A percentile compares a stretch with the other conserved stretches of the same genome.
These are phyloP conservation scores for Platyscapa corneri DNA, from an alignment of 1,140 invertebrate genomes.

Conservation along the genomic window DNA sequence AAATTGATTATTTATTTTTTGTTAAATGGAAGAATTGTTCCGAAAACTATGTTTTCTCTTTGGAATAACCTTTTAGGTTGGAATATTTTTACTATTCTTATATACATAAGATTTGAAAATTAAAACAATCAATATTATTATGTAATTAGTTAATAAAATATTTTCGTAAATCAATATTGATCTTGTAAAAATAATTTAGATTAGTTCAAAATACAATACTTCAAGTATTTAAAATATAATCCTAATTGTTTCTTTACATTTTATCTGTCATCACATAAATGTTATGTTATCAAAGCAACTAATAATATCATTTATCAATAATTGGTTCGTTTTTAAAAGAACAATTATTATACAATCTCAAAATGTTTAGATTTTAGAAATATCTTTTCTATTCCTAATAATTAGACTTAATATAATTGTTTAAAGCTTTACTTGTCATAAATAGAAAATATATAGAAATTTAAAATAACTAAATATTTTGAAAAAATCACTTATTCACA, in stretches of 20 bases:
- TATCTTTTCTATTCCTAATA: not conserved
- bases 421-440: not conserved
- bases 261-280: slow-evolving; percentile 45
- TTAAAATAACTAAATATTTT: not conserved
- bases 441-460: not conserved
- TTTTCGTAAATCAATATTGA: slow-evolving; percentile 26
- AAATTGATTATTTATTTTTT: not conserved
- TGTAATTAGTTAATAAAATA: slow-evolving; percentile 1
- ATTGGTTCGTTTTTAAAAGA: slow-evolving; percentile 28
- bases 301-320: slow-evolving; percentile 31
- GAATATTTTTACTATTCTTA: not conserved
- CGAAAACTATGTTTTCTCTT: slow-evolving; percentile 32
- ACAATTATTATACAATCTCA: slow-evolving; percentile 45
- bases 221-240: slow-evolving; percentile 44
- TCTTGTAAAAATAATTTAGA: slow-evolving; percentile 60
- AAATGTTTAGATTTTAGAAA: slow-evolving; percentile 5
- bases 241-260: not conserved
- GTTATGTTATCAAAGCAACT: slow-evolving; percentile 18
- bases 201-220: slow-evolving; percentile 50
- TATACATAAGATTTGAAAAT: not conserved
- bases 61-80: slow-evolving; percentile 34
- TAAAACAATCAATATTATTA: not conserved
- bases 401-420: not conserved
- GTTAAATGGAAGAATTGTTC: slow-evolving; percentile 34
- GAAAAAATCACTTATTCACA: not conserved